These are phyloP conservation scores for Parelbella ahira DNA, from an alignment of 2,888 invertebrate genomes.

Conservation along the genomic window DNA sequence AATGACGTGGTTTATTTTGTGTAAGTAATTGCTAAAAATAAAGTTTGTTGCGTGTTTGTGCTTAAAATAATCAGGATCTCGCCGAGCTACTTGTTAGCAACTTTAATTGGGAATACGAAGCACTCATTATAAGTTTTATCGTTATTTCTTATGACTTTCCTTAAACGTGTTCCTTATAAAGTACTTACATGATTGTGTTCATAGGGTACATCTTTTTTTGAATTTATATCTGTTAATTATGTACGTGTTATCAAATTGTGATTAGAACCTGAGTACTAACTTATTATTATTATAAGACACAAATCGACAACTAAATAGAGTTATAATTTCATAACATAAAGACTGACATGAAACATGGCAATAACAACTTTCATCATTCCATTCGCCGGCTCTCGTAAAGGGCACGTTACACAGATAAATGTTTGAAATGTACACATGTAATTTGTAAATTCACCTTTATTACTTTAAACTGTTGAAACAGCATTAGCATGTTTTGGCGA, in stretches of 20 bases:
- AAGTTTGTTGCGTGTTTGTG: slow-evolving; percentile 23
- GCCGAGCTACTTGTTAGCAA: slow-evolving; percentile 24
- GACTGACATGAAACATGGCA: too few relatives aligned
- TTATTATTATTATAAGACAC: too few relatives aligned
- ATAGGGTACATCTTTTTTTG: slow-evolving; percentile 3
- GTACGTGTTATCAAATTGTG: too few relatives aligned
- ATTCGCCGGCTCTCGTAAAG: not conserved
- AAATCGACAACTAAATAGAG: too few relatives aligned
- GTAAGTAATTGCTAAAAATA: slow-evolving; percentile 26
- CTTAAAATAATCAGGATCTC: slow-evolving; percentile 23
- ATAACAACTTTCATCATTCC: too few relatives aligned
- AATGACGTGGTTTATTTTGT: slow-evolving; percentile 23
- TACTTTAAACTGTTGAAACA: slow-evolving; percentile 18
- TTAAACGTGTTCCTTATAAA: slow-evolving; percentile 21
- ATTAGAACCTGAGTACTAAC: too few relatives aligned
- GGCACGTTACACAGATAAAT: slow-evolving; percentile 1
- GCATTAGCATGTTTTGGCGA: slow-evolving; percentile 31
- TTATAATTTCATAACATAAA: too few relatives aligned
- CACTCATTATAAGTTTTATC: slow-evolving; percentile 25
- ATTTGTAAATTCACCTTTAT: too few relatives aligned
- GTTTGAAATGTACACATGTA: slow-evolving; percentile 3
- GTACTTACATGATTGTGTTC: slow-evolving; percentile 10
- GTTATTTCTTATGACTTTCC: slow-evolving; percentile 24
- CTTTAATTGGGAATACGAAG: slow-evolving; percentile 24
- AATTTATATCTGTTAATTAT: too few relatives aligned